A percentile compares a stretch with the other conserved stretches of the same genome.
Evolutionary conservation across 2,797 vertebrate species (phyloP).

Genomic region (Cephalopachus bancanus): DNA sequence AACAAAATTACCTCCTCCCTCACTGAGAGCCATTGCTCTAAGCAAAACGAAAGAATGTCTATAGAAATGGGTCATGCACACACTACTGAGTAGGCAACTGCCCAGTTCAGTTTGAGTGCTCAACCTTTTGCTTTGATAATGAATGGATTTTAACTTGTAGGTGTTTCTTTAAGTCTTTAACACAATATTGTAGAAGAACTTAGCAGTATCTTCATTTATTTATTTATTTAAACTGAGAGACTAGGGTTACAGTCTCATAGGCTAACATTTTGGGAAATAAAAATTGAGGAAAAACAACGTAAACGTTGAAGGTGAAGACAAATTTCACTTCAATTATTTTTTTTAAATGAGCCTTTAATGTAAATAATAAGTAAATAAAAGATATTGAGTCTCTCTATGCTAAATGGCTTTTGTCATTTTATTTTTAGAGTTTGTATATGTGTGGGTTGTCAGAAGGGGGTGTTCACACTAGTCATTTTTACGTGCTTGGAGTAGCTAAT

Average conservation of each 20-base stretch:
- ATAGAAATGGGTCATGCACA: not conserved
- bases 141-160: not conserved
- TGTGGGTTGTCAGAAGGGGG: not conserved
- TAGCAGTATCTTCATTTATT: not conserved
- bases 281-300: not conserved
- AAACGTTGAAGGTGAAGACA: not conserved
- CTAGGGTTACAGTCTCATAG: not conserved
- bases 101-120: not conserved
- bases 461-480: not conserved
- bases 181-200: not conserved
- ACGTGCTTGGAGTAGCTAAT: not conserved
- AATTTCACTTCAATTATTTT: not conserved
- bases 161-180: not conserved
- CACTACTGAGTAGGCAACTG: not conserved
- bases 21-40: not conserved
- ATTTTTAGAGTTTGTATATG: not conserved
- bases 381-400: not conserved
- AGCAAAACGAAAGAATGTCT: accelerated
- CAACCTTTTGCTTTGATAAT: not conserved
- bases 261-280: not conserved
- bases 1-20: accelerated
- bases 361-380: not conserved
- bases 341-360: not conserved
- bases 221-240: not conserved
- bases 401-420: not conserved